Evolutionary conservation across 2,888 invertebrate genomes (phyloP), one percentile per base, ranked within the genome.

Genomic region (Xanthostigma xanthostigma): DNA sequence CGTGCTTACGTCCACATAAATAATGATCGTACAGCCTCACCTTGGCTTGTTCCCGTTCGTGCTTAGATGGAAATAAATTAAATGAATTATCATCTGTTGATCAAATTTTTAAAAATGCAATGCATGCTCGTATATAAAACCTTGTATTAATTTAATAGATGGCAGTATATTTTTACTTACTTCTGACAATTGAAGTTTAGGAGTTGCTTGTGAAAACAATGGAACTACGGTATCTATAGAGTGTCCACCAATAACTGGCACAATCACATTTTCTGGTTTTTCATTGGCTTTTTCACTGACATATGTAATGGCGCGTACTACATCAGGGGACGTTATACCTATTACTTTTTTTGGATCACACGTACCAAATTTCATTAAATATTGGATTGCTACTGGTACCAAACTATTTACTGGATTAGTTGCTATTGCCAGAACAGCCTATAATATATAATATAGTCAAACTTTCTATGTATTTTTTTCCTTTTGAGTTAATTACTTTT

Each of bases 171-270:
- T 35, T 35, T 44, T 45, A 54, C 52, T 55, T 58, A 63, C 62
- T 49, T 58, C 56, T 11, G 59, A 61, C 49, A 64, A 64, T 45
- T 64, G 62, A 10, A 57, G 52, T 53, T 61, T 61, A 2, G 67
- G 87, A 49, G 69, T 74, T 5, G 77, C 72, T 59, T 82, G 81
- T 1, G 88, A 87, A 49, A 88, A 71, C 13, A 91, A 67, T 0
- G 90, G 90, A 17, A 91, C 73, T 53, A 82, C 79, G 2, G 87
- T 87, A 52, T 75, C 73, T 11, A 79, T 75, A 14, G 81, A 78
- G 63, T 84, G 81, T 0, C 91, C 91, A 36, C 90, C 88, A 45
- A 80, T 70, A 0, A 90, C 81, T 0, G 90, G 90, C 9, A 87
- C 79, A 53, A 70, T 65, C 10, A 85, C 80, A 53, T 74, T 70